Evolutionary conservation across 35 echinoderm and acorn worm genomes (phyloP).

Genomic region (Chiridota heheva): DNA sequence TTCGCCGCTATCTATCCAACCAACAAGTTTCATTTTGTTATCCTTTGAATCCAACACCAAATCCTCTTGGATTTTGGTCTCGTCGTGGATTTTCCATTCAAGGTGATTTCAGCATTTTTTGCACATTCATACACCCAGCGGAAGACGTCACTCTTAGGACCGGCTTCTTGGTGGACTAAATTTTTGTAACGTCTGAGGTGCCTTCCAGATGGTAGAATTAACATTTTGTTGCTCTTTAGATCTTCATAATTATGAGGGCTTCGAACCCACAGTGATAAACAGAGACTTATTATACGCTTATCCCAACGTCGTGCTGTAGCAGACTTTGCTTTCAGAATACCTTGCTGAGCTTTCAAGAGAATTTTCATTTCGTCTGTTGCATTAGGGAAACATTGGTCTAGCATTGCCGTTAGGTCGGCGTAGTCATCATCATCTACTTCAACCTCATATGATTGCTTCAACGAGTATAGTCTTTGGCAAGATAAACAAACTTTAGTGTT

Average conservation of each 20-base stretch:
- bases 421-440: no score
- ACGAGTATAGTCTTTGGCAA: no score
- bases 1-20: slow-evolving; percentile 31
- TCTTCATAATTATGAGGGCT: slow-evolving; percentile 14
- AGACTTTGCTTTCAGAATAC: neutral
- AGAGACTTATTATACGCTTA: slow-evolving; percentile 22
- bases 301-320: neutral
- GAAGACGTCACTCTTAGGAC: neutral
- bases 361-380: slow-evolving; percentile 42
- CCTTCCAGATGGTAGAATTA: slow-evolving; percentile 8
- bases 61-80: slow-evolving; percentile 36
- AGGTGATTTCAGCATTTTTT: neutral
- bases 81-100: slow-evolving; percentile 12
- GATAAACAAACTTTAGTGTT: no score
- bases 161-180: slow-evolving; percentile 12
- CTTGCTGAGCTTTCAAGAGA: slow-evolving; percentile 13
- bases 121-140: slow-evolving; percentile 16
- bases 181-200: slow-evolving; percentile 14
- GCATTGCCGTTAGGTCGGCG: no score
- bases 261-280: slow-evolving; percentile 23
- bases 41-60: slow-evolving; percentile 6
- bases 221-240: slow-evolving; percentile 35
- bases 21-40: slow-evolving; percentile 3
- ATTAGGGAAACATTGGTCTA: neutral
- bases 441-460: no score